A percentile compares a stretch with the other conserved stretches of the same genome.
Evolutionary conservation across 2,888 invertebrate species (phyloP).

Genomic region (Tiliacea citrago): DNA sequence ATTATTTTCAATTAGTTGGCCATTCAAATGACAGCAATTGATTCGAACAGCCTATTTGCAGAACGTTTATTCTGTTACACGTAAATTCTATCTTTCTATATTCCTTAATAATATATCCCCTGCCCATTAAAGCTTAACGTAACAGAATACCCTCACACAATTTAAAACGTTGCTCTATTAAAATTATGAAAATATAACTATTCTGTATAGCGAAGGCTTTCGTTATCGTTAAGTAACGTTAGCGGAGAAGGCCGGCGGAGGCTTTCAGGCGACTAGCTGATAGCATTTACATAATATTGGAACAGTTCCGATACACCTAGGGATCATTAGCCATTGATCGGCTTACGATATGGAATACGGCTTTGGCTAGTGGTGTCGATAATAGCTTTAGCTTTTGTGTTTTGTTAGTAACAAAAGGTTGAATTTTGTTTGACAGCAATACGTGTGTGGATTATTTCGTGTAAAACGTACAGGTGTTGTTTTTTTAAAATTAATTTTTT

Average conservation of each 20-base stretch:
- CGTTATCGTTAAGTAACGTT: conserved; percentile 77
- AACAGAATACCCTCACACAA: conserved; percentile 51
- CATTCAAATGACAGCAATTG: too few species aligned
- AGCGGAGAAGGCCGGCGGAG: conserved; percentile 74
- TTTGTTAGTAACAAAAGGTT: conserved; percentile 37
- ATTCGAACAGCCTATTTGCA: neutral
- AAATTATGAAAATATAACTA: conserved; percentile 65
- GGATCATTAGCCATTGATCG: conserved; percentile 86
- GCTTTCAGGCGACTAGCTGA: conserved; percentile 80
- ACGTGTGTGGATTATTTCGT: neutral
- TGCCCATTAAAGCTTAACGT: conserved; percentile 41
- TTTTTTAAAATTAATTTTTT: neutral
- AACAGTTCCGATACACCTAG: conserved; percentile 82
- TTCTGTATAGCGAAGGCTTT: conserved; percentile 68
- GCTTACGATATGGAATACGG: conserved; percentile 79
- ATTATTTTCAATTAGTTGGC: neutral
- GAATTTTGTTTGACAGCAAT: conserved; percentile 22
- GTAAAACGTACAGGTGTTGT: neutral
- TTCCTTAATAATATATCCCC: conserved; percentile 16
- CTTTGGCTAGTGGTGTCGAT: conserved; percentile 56
- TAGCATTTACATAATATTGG: conserved; percentile 88
- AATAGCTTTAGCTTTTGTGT: conserved; percentile 49
- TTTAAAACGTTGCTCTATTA: conserved; percentile 60
- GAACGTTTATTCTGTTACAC: neutral
- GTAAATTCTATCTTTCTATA: conserved; percentile 25